Evolutionary conservation across 92 coral and sea anemone species (phyloP), one percentile per base, ranked within the genome.

Genomic region (Siderastrea radians): DNA sequence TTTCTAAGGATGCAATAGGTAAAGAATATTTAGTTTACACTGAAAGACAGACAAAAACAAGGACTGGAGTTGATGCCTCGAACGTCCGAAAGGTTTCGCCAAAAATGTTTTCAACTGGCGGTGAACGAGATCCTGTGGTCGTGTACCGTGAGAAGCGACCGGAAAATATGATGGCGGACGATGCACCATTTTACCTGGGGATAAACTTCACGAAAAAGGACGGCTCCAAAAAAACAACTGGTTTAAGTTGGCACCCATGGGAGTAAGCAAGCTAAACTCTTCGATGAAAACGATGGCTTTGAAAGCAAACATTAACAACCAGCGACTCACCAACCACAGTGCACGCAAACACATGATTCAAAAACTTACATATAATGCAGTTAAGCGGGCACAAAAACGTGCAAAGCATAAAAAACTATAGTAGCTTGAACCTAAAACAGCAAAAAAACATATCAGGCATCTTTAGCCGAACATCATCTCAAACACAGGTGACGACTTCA

Each of bases 21-120:
- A 70, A 75, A 6, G 79, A 82, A 68, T 88, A 89, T 57, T n/a
- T 73, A 1, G 68, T 59, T 55, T 88, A 88, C 67, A 71, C 77
- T 62, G 90, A 85, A 82, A 81, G 93, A n/a, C 94, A 90, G 57
- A 86, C 91, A 38, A 86, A 90, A 82, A 86, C 91, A 60, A 86
- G 91, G 61, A 74, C 91, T 7, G 90, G 93, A 2, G 58, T 74
- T 43, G 86, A 90, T 63, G 75, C 93, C 49, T 69, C 83, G 4
- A 87, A 87, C 26, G 72, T 77, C 49, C 58, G 91, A 58, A 84
- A 74, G 74, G 94, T 86, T 47, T 72, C 74, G 69, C 90, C 94
- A 50, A 91, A 85, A 79, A 84, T 84, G 86, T 86, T 91, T 71
- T 76, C 94, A 53, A 72, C 82, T 51, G 86, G 90, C 45, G 80